Base-by-base conservation (phyloP, 2,113 vertebrate species). In the Laticauda laticaudata region DNA sequence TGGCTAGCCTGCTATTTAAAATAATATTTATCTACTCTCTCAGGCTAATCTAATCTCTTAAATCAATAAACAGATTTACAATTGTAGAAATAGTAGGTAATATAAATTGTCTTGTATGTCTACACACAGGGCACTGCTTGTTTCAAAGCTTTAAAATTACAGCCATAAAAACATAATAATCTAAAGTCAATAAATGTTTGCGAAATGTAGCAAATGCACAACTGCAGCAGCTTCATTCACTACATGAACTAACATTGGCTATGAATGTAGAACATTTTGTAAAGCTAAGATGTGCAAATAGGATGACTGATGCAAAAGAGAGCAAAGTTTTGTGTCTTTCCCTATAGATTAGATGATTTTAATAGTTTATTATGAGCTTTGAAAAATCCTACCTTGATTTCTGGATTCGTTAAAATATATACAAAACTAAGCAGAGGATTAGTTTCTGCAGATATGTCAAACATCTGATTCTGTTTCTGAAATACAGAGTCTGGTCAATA, bases 51-150 rank as follows among this genome's bases (percentile, higher is more conserved):
- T 95, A 94, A 94, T 26, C 92, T 91, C 90, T 4, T 91, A 94
- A 95, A 75, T 93, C 61, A 86, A 93, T 86, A 81, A 94, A 91
- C 94, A 94, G 94, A 51, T 90, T 86, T 86, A 92, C 45, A 93
- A 81, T 7, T 93, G 87, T 90, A 93, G 94, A 95, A 94, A 90
- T 54, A 89, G 88, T n/a, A 94, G 89, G 94, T 90, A 90, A 90
- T 88, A 93, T 95, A 96, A 96, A 96, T 96, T 95, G 89, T 91
- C 88, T 94, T 95, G 94, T 94, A 94, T 96, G 96, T 91, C 94
- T 92, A 48, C 43, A 18, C 24, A 3, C 24, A 10, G 15, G n/a
- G 20, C n/a, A 56, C 88, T 43, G n/a, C 34, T 24, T 59, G 56
- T 87, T 94, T 95, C 81, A 94, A 94, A 92, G 92, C 23, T 94